phyloP scores from a whole-genome alignment of 1,140 invertebrate genomes.

The Drosophila miranda region DNA sequence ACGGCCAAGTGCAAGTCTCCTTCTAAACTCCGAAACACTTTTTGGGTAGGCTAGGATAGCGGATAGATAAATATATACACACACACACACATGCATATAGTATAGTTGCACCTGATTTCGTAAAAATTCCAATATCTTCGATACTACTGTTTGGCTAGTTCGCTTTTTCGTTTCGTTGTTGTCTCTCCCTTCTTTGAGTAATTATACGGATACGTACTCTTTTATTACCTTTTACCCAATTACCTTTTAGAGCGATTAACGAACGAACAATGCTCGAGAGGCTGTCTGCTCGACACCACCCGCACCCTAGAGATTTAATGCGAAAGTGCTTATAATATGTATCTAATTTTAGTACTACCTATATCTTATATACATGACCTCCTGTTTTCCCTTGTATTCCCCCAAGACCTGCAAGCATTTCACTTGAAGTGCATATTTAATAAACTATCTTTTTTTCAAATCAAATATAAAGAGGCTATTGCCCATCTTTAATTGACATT shows the following conservation, averaged over 20 bases:
- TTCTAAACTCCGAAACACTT: background rate
- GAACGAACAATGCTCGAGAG: conserved; percentile 46
- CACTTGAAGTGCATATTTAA: conserved; percentile 53
- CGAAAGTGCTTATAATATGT: conserved; percentile 54
- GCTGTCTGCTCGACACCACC: conserved; percentile 38
- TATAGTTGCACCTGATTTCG: conserved; percentile 61
- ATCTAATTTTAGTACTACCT: conserved; percentile 40
- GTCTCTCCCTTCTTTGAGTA: conserved; percentile 7
- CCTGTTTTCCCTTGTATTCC: conserved; percentile 8
- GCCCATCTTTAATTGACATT: too few species aligned
- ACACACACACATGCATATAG: conserved; percentile 8
- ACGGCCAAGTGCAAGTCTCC: conserved; percentile 30
- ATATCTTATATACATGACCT: conserved; percentile 21
- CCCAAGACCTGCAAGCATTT: conserved; percentile 18
- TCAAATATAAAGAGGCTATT: background rate
- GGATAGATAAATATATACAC: conserved; percentile 25
- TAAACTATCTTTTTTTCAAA: conserved; percentile 53
- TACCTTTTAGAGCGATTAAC: conserved; percentile 14
- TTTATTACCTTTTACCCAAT: too few species aligned
- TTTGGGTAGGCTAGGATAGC: conserved; percentile 53
- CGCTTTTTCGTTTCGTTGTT: conserved; percentile 14
- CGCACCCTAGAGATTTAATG: conserved; percentile 47
- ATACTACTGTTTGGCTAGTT: conserved; percentile 33
- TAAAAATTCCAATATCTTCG: conserved; percentile 63
- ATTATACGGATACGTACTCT: conserved; percentile 2